A percentile compares a stretch with the other conserved stretches of the same genome.
Evolutionary conservation across 2,113 vertebrate species (phyloP).

Genomic region (Morone saxatilis): DNA sequence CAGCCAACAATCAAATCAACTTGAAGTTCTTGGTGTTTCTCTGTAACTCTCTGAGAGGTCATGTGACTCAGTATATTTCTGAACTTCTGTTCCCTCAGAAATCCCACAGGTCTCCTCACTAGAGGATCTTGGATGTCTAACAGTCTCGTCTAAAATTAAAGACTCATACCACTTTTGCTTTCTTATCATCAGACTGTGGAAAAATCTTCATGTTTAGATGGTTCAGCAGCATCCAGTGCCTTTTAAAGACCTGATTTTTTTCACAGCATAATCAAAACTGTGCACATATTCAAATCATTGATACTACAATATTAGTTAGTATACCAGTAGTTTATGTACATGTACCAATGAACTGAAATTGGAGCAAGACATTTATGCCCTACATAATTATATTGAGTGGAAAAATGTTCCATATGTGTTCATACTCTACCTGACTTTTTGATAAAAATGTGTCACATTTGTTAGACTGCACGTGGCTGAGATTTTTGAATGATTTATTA

Average conservation of each 20-base stretch:
- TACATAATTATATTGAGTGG: no score
- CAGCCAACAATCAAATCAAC: slow-evolving; percentile 10
- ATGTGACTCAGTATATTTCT: slow-evolving; percentile 39
- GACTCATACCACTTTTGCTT: not conserved
- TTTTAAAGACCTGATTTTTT: not conserved
- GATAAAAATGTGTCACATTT: not conserved
- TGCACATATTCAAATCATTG: not conserved
- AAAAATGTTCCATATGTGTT: no score
- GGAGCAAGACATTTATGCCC: no score
- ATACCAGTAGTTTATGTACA: not conserved
- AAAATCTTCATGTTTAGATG: not conserved
- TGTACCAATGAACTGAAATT: not conserved
- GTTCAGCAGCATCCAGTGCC: not conserved
- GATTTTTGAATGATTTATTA: not conserved
- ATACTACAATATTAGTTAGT: not conserved
- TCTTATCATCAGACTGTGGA: slow-evolving; percentile 18
- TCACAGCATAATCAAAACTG: not conserved
- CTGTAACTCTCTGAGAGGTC: slow-evolving; percentile 11
- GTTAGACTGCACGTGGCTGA: not conserved
- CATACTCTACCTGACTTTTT: not conserved
- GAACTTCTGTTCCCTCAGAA: slow-evolving; percentile 41
- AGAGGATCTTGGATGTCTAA: slow-evolving; percentile 16
- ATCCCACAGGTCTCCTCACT: slow-evolving; percentile 21
- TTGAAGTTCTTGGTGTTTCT: slow-evolving; percentile 14
- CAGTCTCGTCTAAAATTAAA: slow-evolving; percentile 40